These are phyloP conservation scores for Sarcophaga peregrina DNA, from an alignment of 1,140 invertebrate genomes.

Conservation along the genomic window DNA sequence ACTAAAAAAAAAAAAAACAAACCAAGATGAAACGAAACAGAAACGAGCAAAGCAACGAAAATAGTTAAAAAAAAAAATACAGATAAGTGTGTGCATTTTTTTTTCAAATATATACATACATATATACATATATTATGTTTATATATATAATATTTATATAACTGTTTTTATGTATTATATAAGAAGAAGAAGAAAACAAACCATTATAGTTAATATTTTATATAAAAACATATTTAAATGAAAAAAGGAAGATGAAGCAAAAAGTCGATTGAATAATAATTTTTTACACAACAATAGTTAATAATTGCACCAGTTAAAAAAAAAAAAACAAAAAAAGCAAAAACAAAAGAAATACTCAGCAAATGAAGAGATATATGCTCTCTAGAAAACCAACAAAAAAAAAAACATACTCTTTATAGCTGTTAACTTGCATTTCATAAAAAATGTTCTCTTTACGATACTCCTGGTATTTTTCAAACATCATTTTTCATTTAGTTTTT, in stretches of 20 bases:
- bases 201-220: conserved; percentile 20
- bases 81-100: conserved; percentile 33
- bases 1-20: conserved; percentile 21
- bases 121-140: neutral
- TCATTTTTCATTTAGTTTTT: too few relatives aligned
- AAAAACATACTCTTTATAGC: too few relatives aligned
- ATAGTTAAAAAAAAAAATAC: conserved; percentile 27
- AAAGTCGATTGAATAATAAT: neutral
- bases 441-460: too few relatives aligned
- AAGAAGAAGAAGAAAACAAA: neutral
- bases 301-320: conserved; percentile 17
- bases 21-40: neutral
- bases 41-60: conserved; percentile 27
- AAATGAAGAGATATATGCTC: neutral
- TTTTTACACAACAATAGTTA: neutral
- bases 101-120: neutral
- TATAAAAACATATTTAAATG: conserved; percentile 17
- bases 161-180: conserved; percentile 41
- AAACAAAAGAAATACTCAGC: conserved; percentile 31
- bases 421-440: too few relatives aligned
- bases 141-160: conserved; percentile 39
- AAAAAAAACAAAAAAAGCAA: neutral
- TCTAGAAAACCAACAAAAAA: too few relatives aligned
- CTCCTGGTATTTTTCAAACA: too few relatives aligned
- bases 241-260: neutral